Percentiles rank a stretch among this genome's conserved stretches.
Evolutionary conservation across 2,113 vertebrate genomes (phyloP).

Genomic region (Nansenia antarctica): DNA sequence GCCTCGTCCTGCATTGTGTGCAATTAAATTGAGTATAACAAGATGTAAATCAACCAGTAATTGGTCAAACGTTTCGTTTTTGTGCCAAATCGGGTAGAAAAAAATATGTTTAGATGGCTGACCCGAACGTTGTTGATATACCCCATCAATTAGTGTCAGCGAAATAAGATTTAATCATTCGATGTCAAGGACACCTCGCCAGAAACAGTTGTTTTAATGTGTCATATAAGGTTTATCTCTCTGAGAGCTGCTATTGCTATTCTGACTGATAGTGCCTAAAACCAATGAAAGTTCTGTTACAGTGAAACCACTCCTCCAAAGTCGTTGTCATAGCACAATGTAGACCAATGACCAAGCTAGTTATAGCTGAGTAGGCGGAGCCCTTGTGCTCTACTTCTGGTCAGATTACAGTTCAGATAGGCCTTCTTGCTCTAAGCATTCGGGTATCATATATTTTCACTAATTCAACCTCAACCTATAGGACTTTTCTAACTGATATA

Average conservation of each 20-base stretch:
- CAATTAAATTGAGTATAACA: slow-evolving; percentile 18
- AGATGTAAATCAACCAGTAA: slow-evolving; percentile 6
- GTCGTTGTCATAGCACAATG: slow-evolving; percentile 6
- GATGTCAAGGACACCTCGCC: slow-evolving; percentile 18
- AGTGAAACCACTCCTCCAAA: slow-evolving; percentile 17
- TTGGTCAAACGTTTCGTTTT: not conserved
- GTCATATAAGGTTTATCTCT: slow-evolving; percentile 40
- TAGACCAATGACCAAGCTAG: slow-evolving; percentile 33
- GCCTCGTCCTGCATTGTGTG: slow-evolving; percentile 39
- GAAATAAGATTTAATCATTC: not conserved
- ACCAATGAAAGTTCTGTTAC: slow-evolving; percentile 33
- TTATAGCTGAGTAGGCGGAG: slow-evolving; percentile 30
- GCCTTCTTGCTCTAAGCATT: too few relatives aligned
- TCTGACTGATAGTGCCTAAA: slow-evolving; percentile 22
- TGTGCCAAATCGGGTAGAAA: slow-evolving; percentile 1
- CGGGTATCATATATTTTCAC: too few relatives aligned
- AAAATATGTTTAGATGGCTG: not conserved
- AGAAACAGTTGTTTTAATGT: slow-evolving; percentile 30
- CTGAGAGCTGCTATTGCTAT: slow-evolving; percentile 29
- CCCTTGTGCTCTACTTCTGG: slow-evolving; percentile 49
- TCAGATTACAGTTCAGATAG: slow-evolving; percentile 45
- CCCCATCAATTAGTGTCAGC: not conserved
- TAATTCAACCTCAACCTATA: too few relatives aligned
- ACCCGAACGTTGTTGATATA: not conserved
- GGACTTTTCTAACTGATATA: too few relatives aligned